Conservation (phyloP, 1,140 invertebrate genomes). For the Microplitis demolitor region DNA sequence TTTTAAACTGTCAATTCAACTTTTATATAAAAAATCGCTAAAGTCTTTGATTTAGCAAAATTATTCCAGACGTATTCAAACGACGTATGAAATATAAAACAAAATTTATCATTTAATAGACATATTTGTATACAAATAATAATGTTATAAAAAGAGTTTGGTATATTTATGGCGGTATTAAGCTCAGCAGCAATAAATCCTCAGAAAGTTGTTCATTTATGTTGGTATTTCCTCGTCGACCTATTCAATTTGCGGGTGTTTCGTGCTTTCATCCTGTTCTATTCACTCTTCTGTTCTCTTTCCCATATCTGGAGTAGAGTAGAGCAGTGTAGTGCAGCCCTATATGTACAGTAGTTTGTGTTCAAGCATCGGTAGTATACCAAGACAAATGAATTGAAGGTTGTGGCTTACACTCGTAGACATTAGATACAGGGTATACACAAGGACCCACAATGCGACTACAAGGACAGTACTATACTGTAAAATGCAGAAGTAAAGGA, state of each 20-base stretch:
- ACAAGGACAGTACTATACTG: not conserved
- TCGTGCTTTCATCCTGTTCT: not conserved
- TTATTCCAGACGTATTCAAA: too few relatives aligned
- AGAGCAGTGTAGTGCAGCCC: too few relatives aligned
- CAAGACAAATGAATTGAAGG: constrained; percentile 27
- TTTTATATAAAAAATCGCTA: too few relatives aligned
- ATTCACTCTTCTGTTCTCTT: not conserved
- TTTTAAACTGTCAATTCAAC: too few relatives aligned
- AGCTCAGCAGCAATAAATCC: constrained; percentile 19
- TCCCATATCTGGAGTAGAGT: not conserved
- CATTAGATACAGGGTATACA: constrained; percentile 1
- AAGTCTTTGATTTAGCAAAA: too few relatives aligned
- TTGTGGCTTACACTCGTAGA: constrained; percentile 16
- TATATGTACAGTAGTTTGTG: too few relatives aligned
- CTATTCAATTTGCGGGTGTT: constrained; percentile 29
- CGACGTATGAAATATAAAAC: not conserved
- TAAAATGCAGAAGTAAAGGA: not conserved
- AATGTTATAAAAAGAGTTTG: not conserved
- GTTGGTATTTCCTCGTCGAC: constrained; percentile 19
- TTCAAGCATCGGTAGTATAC: not conserved
- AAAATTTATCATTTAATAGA: not conserved
- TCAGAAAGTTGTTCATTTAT: constrained; percentile 12
- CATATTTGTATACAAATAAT: not conserved
- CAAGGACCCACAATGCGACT: too few relatives aligned
- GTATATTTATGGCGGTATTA: not conserved